phyloP scores from a whole-genome alignment of 2,797 vertebrate genomes.

The Oreortyx pictus region DNA sequence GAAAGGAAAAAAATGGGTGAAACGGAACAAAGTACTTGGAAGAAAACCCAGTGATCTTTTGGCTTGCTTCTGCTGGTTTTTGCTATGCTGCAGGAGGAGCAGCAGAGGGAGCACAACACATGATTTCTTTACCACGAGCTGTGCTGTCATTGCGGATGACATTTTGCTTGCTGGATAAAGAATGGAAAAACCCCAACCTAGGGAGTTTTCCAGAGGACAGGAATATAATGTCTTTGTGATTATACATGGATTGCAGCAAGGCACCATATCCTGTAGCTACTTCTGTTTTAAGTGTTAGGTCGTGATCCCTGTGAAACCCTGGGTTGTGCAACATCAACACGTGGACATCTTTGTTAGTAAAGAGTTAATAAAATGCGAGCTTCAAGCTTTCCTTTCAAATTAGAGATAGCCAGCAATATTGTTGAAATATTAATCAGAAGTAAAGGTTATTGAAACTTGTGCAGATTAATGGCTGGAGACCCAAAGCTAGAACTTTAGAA shows the following conservation, averaged over 20 bases:
- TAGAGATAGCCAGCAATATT: slow-evolving; percentile 22
- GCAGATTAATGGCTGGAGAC: neutral
- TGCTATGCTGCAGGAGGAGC: slow-evolving; percentile 62
- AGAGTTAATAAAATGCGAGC: slow-evolving; percentile 7
- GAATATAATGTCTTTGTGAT: neutral
- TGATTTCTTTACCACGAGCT: neutral
- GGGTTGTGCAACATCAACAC: slow-evolving; percentile 12
- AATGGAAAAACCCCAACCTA: neutral
- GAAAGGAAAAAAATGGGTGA: neutral
- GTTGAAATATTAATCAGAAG: slow-evolving; percentile 51
- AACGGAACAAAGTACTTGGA: rapidly evolving
- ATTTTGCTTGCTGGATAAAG: slow-evolving; percentile 14
- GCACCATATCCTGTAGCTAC: neutral
- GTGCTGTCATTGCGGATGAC: neutral
- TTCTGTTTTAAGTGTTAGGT: slow-evolving; percentile 38
- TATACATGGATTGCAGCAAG: neutral
- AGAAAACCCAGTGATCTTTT: neutral
- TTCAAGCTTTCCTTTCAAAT: slow-evolving; percentile 10
- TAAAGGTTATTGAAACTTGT: neutral
- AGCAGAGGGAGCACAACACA: slow-evolving; percentile 74
- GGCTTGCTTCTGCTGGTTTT: neutral
- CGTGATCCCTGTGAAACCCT: neutral
- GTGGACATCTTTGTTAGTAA: neutral
- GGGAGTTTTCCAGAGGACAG: neutral
- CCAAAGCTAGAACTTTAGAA: neutral